Evolutionary conservation across 2,113 vertebrate species (phyloP).

Genomic region (Gambusia holbrooki): DNA sequence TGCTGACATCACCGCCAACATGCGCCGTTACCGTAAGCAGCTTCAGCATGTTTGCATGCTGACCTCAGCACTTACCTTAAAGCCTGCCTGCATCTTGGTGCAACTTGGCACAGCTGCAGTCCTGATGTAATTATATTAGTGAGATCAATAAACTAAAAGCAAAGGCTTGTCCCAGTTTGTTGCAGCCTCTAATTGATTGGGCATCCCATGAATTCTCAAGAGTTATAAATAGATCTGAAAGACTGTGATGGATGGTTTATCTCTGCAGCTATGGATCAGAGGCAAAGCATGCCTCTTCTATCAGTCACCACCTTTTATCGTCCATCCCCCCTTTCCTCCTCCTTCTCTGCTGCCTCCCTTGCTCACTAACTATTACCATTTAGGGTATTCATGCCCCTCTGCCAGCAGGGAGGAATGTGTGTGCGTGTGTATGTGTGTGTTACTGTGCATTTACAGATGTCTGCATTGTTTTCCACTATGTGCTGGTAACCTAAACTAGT

Average conservation of each 20-base stretch:
- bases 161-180: conserved; percentile 9
- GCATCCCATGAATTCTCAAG: conserved; percentile 2
- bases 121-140: conserved; percentile 3
- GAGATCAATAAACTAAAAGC: conserved; percentile 13
- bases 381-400: conserved; percentile 75
- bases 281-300: conserved; percentile 37
- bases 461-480: conserved; percentile 25
- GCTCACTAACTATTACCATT: conserved; percentile 66
- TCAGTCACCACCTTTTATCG: conserved; percentile 66
- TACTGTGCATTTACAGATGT: conserved; percentile 22
- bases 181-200: conserved; percentile 27
- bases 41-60: neutral
- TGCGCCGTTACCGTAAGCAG: neutral
- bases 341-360: conserved; percentile 43
- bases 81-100: neutral
- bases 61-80: conserved; percentile 6
- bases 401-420: conserved; percentile 66
- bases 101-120: neutral
- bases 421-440: neutral
- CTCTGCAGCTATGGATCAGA: conserved; percentile 34
- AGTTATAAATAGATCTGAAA: conserved; percentile 39
- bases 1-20: neutral
- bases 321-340: conserved; percentile 24
- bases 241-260: conserved; percentile 38
- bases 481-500: conserved; percentile 21